Evolutionary conservation across 2,113 vertebrate species (phyloP), one percentile per base, ranked within the genome.

Genomic region (Casuarius casuarius): DNA sequence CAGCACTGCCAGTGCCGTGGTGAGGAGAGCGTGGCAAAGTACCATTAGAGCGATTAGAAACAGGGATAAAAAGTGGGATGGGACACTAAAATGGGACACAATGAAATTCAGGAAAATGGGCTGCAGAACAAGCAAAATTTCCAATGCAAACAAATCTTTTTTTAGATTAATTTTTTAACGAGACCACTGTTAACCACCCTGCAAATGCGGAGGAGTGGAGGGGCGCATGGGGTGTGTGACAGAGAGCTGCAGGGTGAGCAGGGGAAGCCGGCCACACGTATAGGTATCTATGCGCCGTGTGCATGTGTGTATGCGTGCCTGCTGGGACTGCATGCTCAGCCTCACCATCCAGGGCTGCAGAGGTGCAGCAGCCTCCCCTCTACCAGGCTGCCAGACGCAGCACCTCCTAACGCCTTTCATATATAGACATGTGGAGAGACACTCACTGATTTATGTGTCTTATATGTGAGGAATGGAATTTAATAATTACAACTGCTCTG

Each of bases 61-160:
- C 54, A 90, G n/a, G 42, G 62, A 28, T 63, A 94, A 88, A 23
- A 96, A 88, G 48, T 54, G 38, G 38, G 38, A 38, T 38, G 38
- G 38, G 3, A 74, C 23, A 38, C 76, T 90, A 18, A 80, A 25
- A 28, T 42, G 75, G 65, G 66, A 44, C 9, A 90, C 73, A 90
- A 42, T 87, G 46, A 96, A 95, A 96, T 90, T 93, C 90, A 88
- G 31, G 35, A 12, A 22, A 35, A 71, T 28, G 70, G 18, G 51
- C 40, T 82, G 28, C 21, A 67, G 84, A 94, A 70, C 80, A 70
- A 96, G 80, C 19, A 90, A 90, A 95, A 48, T 10, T 71, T 81
- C 54, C 84, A 20, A 20, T 67, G 71, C 22, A 80, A 48, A 76
- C 38, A 91, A 79, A 95, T 35, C 51, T 21, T 16, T 65, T 44